Base-by-base conservation (phyloP, 92 coral and sea anemone species). In the Porites divaricata region DNA sequence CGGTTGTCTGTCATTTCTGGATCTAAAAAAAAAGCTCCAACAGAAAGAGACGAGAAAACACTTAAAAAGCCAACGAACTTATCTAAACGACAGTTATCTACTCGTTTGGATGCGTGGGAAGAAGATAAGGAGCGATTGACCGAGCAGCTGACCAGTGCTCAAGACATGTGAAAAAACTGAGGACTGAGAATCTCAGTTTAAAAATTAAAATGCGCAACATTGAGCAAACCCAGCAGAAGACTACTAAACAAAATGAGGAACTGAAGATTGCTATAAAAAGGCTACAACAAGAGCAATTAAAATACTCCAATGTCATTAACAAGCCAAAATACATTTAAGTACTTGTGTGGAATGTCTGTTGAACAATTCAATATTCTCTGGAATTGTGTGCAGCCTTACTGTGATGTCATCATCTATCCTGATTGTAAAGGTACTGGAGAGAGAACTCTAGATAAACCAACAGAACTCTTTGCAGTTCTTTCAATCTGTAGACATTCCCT, bases 401-500 rank as follows among this genome's bases (percentile, higher is more conserved):
- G n/a, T n/a, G n/a, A n/a, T n/a, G n/a, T n/a, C n/a, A n/a, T n/a
- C n/a, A n/a, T n/a, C n/a, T n/a, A n/a, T n/a, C n/a, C n/a, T n/a
- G n/a, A n/a, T n/a, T n/a, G n/a, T n/a, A n/a, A n/a, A n/a, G n/a
- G n/a, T n/a, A n/a, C n/a, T n/a, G n/a, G n/a, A n/a, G n/a, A n/a
- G n/a, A n/a, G n/a, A n/a, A n/a, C n/a, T n/a, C n/a, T n/a, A n/a
- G n/a, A n/a, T n/a, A n/a, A n/a, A n/a, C n/a, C n/a, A n/a, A n/a
- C n/a, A n/a, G n/a, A n/a, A 67, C 68, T 35, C 14, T 82, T n/a
- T n/a, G n/a, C n/a, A n/a, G n/a, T n/a, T n/a, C n/a, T n/a, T n/a
- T n/a, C n/a, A n/a, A n/a, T n/a, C 25, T 82, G 86, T 54, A 71
- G 79, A 28, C 79, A 72, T 82, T 65, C 72, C 16, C 86, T 82